These are phyloP conservation scores for Heptranchias perlo DNA, from an alignment of 2,113 vertebrate genomes.

Conservation along the genomic window DNA sequence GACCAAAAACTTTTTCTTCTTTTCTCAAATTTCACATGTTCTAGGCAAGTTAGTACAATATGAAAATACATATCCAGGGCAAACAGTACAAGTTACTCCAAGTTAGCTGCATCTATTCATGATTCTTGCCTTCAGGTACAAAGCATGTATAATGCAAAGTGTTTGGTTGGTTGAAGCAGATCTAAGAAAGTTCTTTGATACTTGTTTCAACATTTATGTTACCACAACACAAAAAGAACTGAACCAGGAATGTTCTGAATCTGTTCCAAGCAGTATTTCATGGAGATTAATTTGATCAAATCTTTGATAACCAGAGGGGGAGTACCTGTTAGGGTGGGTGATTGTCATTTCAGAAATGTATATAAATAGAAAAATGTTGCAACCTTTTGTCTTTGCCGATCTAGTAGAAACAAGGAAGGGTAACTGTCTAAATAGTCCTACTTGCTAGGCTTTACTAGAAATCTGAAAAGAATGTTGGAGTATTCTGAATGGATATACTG, in stretches of 20 bases:
- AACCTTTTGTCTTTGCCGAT: not conserved
- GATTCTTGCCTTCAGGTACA: slow-evolving; percentile 13
- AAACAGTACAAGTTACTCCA: not conserved
- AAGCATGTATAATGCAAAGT: not conserved
- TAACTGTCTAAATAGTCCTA: not conserved
- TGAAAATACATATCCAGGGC: not conserved
- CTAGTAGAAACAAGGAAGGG: not conserved
- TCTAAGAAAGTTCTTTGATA: not conserved
- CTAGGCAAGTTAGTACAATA: not conserved
- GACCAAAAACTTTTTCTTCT: not conserved
- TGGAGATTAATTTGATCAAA: slow-evolving; percentile 2
- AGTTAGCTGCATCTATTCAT: not conserved
- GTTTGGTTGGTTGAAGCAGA: not conserved
- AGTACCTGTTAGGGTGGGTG: not conserved
- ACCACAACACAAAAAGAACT: not conserved
- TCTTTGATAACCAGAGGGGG: not conserved
- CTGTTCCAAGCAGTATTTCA: not conserved
- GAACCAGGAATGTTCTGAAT: not conserved
- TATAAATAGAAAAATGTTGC: not conserved
- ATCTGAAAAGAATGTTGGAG: not conserved
- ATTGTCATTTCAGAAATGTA: not conserved
- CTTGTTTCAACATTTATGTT: not conserved
- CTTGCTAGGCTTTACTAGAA: not conserved
- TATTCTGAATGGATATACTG: not conserved
- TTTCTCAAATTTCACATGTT: not conserved